Base-by-base conservation (phyloP, 2,888 invertebrate genomes). In the Amphipyra berbera region DNA sequence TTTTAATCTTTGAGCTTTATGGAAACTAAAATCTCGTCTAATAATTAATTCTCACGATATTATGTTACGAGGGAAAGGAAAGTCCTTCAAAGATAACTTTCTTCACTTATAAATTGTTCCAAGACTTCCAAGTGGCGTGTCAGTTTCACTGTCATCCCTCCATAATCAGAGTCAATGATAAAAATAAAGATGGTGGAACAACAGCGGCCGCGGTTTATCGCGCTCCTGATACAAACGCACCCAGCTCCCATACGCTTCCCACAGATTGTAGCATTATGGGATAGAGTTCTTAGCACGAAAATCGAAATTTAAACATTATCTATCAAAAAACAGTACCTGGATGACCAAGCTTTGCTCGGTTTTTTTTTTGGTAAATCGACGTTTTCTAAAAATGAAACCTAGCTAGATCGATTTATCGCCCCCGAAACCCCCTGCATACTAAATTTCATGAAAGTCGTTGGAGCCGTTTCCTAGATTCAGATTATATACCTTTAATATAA, bases 131-230 rank as follows among this genome's bases (percentile, higher is more conserved):
- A 56, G 52, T 15, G 37, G 58, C 46, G 41, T 61, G 59, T 52
- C 9, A 62, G 65, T 76, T 79, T 78, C 79, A 76, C 54, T 48
- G 53, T 45, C 42, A 15, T 55, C 47, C 53, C 57, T 67, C 61
- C 72, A 71, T 76, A 75, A 82, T 82, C 76, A 71, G 55, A 53
- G 67, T 50, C 67, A 59, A 58, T 65, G 79, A 84, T 84, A 82
- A 79, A 76, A 80, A 68, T 68, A 73, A 71, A 73, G 61, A 48
- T 71, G 48, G 14, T 61, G 42, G 35, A 12, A 50, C 10, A 59
- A 45, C 21, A 21, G 38, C 48, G 42, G 7, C 21, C 48, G 27
- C 21, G 61, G 75, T 66, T 77, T 77, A 73, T 79, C 74, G 58
- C 71, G 54, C 49, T 66, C 53, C 61, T 57, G 67, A 60, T 63